Conservation (phyloP, 2,113 vertebrate species). For the Nycticryphes semicollaris region DNA sequence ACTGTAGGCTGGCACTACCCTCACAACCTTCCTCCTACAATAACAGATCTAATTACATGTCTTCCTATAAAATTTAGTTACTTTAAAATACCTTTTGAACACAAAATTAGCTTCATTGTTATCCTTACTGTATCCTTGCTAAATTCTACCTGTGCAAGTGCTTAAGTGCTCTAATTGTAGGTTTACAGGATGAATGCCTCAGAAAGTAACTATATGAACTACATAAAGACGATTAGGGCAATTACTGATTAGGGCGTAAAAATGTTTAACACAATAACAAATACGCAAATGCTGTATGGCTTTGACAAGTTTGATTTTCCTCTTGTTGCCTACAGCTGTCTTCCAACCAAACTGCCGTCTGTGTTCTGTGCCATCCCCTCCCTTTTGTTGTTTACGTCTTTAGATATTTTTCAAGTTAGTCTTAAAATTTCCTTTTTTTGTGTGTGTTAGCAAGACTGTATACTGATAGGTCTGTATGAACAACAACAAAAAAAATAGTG, state of each 20-base stretch:
- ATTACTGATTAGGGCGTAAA: neutral
- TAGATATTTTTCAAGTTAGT: neutral
- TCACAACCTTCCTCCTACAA: neutral
- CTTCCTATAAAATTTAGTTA: neutral
- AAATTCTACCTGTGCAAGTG: neutral
- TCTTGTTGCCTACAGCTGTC: neutral
- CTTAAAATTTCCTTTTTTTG: neutral
- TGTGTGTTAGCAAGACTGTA: neutral
- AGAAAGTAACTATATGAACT: neutral
- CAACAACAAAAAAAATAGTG: neutral
- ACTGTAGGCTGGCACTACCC: constrained; percentile 26
- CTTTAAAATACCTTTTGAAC: neutral
- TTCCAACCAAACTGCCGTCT: neutral
- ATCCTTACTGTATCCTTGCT: neutral
- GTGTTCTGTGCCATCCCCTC: too few species aligned
- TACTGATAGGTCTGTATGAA: neutral
- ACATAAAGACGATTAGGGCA: neutral
- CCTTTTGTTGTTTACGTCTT: neutral
- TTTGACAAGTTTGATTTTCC: neutral
- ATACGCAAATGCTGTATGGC: too few species aligned
- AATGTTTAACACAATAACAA: neutral
- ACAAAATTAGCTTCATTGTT: neutral
- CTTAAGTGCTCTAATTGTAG: neutral
- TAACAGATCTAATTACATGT: neutral
- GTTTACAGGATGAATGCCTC: neutral